phyloP scores from a whole-genome alignment of 2,797 vertebrate species.

The Syndactyla subalaris region DNA sequence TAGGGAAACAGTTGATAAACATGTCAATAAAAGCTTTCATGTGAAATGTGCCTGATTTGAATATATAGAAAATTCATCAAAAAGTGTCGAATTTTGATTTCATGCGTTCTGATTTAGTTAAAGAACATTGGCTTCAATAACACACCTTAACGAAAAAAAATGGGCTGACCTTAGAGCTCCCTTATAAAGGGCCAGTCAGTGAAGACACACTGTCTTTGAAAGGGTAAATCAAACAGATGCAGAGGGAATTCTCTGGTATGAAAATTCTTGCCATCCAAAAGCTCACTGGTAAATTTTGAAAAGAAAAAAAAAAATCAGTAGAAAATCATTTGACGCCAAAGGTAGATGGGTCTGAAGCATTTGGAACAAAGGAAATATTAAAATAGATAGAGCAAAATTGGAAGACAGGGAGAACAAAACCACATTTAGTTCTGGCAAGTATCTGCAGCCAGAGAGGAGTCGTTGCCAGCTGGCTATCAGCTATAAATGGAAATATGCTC shows the following conservation, averaged over 20 bases:
- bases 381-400: not conserved
- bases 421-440: not conserved
- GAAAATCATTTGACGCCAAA: not conserved
- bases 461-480: conserved; percentile 18
- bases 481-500: conserved; percentile 26
- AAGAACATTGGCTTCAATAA: not conserved
- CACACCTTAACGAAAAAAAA: not conserved
- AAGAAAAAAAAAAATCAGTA: not conserved
- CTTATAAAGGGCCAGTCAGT: not conserved
- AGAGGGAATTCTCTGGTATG: not conserved
- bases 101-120: not conserved
- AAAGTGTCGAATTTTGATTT: not conserved
- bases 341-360: not conserved
- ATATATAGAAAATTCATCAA: not conserved
- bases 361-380: not conserved
- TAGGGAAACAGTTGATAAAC: not conserved
- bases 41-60: accelerated
- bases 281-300: not conserved
- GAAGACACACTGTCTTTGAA: not conserved
- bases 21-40: not conserved
- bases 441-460: not conserved
- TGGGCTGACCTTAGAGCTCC: not conserved
- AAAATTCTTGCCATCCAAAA: not conserved
- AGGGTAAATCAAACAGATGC: conserved; percentile 3
- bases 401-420: not conserved